These are phyloP conservation scores for Lagopus muta DNA, from an alignment of 2,113 vertebrate species.

Conservation along the genomic window DNA sequence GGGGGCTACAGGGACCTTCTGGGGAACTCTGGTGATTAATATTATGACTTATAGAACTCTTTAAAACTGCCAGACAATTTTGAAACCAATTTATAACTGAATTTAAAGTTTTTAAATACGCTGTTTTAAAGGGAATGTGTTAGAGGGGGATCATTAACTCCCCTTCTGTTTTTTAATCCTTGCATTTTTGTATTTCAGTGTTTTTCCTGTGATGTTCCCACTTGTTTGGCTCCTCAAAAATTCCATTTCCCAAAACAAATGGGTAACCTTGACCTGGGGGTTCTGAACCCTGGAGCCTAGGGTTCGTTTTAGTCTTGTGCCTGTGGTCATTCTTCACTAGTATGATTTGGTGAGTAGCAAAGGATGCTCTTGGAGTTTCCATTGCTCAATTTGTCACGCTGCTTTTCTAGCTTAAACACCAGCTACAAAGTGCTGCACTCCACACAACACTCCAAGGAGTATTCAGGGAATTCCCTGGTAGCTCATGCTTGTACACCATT, in stretches of 20 bases:
- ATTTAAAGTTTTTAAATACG: conserved; percentile 43
- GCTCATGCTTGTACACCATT: not conserved
- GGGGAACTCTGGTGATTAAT: not conserved
- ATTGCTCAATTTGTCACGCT: not conserved
- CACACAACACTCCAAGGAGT: not conserved
- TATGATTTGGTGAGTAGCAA: not conserved
- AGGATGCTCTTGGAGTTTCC: not conserved
- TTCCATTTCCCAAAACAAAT: not conserved
- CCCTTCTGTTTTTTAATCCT: conserved; percentile 55
- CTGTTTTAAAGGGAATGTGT: conserved; percentile 53
- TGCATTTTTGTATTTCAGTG: not conserved
- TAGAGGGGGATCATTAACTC: not conserved
- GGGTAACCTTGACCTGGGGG: not conserved
- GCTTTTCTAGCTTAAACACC: not conserved
- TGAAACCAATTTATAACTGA: conserved; percentile 52
- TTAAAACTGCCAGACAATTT: conserved; percentile 21
- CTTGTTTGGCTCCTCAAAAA: not conserved
- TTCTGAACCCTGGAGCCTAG: not conserved
- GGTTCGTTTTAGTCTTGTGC: not conserved
- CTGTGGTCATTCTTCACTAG: not conserved
- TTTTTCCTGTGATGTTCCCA: not conserved
- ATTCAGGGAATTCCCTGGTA: not conserved
- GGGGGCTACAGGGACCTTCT: conserved; percentile 11
- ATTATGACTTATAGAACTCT: conserved; percentile 6
- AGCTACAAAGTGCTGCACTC: not conserved